Evolutionary conservation across 2,797 vertebrate species (phyloP).

Genomic region (Acridotheres tristis): DNA sequence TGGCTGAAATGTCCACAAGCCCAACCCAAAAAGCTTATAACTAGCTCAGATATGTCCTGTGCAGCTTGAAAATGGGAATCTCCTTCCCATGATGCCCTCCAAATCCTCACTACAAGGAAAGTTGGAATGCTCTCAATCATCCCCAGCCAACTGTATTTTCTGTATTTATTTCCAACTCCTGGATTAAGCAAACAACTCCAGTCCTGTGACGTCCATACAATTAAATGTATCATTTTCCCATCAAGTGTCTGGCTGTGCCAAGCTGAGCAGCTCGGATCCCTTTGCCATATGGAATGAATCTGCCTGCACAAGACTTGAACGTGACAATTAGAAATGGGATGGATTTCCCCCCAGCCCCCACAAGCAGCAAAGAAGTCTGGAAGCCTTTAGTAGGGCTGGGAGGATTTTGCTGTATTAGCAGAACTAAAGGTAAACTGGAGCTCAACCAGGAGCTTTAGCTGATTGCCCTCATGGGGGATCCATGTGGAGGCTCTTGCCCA

Average conservation of each 20-base stretch:
- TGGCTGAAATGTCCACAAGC: not conserved
- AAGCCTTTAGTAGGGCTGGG: not conserved
- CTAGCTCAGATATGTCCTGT: not conserved
- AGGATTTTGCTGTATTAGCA: not conserved
- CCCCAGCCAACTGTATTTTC: conserved; percentile 24
- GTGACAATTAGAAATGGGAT: not conserved
- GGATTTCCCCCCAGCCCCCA: not conserved
- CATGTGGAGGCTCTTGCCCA: not conserved
- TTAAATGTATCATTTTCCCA: conserved; percentile 18
- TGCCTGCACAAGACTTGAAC: not conserved
- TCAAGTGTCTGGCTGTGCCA: not conserved
- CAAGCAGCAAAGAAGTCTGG: not conserved
- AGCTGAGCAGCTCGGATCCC: not conserved
- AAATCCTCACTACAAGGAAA: not conserved
- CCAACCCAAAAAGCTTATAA: not conserved
- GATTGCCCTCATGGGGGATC: not conserved
- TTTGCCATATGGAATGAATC: not conserved
- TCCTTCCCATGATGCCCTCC: not conserved
- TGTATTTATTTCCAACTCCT: conserved; percentile 26
- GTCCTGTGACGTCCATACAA: not conserved
- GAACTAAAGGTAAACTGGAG: not conserved
- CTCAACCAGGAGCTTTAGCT: not conserved
- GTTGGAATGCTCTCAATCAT: not conserved
- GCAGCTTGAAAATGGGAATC: not conserved
- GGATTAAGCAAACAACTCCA: conserved; percentile 32